Evolutionary conservation across 2,888 invertebrate species (phyloP).

Genomic region (Hoplodrina blanda): DNA sequence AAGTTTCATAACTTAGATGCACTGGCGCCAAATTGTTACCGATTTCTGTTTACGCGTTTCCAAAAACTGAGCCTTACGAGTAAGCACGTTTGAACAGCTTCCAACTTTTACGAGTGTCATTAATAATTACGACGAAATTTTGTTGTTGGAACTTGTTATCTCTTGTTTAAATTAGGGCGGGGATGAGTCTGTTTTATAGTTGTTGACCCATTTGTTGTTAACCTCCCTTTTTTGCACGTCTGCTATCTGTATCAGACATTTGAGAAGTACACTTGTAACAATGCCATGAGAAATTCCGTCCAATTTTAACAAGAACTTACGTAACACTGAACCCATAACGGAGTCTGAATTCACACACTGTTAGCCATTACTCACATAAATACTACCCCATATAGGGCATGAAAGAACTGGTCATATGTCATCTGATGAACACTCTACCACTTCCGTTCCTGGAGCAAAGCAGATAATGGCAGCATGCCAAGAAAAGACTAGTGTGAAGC

Average conservation of each 20-base stretch:
- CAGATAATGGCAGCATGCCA: conserved; percentile 41
- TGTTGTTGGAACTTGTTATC: conserved; percentile 31
- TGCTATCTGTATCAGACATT: neutral
- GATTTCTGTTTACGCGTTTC: conserved; percentile 73
- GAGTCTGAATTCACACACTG: conserved; percentile 8
- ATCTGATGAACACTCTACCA: conserved; percentile 31
- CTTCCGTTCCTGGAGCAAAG: conserved; percentile 38
- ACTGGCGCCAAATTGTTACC: conserved; percentile 78
- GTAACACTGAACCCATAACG: conserved; percentile 14
- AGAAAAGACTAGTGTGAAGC: conserved; percentile 38
- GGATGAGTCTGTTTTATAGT: conserved; percentile 31
- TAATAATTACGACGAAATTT: conserved; percentile 50
- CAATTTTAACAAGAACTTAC: conserved; percentile 22
- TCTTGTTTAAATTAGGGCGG: conserved; percentile 34
- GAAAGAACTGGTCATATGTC: conserved; percentile 24
- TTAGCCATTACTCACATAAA: conserved; percentile 1
- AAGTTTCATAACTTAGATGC: conserved; percentile 74
- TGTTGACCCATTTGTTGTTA: conserved; percentile 22
- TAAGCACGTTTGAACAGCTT: conserved; percentile 61
- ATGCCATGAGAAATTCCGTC: neutral
- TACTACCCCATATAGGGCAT: conserved; percentile 15
- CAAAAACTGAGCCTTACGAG: conserved; percentile 59
- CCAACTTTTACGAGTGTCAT: conserved; percentile 62
- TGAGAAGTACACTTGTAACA: neutral
- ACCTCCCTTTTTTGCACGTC: conserved; percentile 13